Evolutionary conservation across 2,888 invertebrate genomes (phyloP).

Genomic region (Bombylius major): DNA sequence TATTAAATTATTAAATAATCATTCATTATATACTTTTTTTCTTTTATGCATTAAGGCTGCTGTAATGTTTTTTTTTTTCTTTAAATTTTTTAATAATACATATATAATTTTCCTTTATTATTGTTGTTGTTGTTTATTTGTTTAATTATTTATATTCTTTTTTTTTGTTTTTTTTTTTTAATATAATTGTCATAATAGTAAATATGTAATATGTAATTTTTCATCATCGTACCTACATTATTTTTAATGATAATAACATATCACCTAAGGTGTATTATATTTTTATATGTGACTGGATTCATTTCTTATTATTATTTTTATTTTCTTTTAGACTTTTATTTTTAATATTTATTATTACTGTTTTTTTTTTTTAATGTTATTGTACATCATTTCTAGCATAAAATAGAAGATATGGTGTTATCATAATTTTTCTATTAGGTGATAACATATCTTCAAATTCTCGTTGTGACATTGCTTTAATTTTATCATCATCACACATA

Average conservation of each 20-base stretch:
- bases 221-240: no score
- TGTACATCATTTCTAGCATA: constrained; percentile 52
- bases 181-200: no score
- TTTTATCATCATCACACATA: constrained; percentile 79
- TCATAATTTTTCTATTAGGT: constrained; percentile 58
- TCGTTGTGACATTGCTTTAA: constrained; percentile 60
- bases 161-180: neutral
- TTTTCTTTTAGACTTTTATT: no score
- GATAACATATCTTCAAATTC: constrained; percentile 70
- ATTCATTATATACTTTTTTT: neutral
- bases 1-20: no score
- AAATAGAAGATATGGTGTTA: constrained; percentile 78
- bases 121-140: neutral
- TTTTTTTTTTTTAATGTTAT: constrained; percentile 14
- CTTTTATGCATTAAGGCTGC: neutral
- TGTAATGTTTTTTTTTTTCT: neutral
- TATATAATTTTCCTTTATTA: neutral
- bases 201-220: no score
- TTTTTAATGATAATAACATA: no score
- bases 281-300: no score
- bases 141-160: neutral
- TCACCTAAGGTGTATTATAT: no score
- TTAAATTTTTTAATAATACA: neutral
- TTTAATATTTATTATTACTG: no score
- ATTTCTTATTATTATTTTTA: no score